Conservation (phyloP, 1,140 invertebrate genomes). For the Cherax destructor region DNA sequence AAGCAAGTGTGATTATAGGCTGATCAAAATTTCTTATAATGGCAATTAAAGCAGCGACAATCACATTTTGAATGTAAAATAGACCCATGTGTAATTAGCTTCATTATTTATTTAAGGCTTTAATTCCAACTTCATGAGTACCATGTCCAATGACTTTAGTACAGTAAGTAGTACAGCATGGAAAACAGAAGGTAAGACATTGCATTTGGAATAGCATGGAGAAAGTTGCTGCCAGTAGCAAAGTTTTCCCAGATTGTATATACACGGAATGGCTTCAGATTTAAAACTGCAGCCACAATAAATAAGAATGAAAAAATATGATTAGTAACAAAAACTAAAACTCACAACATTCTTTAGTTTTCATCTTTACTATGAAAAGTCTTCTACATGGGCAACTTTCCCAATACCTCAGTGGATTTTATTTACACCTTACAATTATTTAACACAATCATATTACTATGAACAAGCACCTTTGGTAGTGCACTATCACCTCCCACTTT, state of each 20-base stretch:
- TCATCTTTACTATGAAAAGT: not conserved
- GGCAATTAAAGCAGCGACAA: not conserved
- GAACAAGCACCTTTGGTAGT: constrained; percentile 28
- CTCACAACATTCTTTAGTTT: constrained; percentile 8
- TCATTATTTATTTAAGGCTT: constrained; percentile 34
- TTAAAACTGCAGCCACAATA: not conserved
- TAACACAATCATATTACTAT: constrained; percentile 32
- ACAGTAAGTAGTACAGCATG: not conserved
- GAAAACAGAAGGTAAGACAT: constrained; percentile 15
- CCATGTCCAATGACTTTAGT: not conserved
- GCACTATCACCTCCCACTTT: constrained; percentile 10
- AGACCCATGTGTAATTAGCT: constrained; percentile 18
- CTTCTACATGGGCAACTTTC: constrained; percentile 26
- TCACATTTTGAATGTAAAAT: not conserved
- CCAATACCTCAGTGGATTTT: constrained; percentile 35
- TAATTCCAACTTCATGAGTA: constrained; percentile 1
- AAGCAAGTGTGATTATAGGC: no score
- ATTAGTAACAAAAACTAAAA: not conserved
- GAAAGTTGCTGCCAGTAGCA: constrained; percentile 17
- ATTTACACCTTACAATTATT: constrained; percentile 31
- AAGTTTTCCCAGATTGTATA: not conserved
- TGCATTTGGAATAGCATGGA: constrained; percentile 30
- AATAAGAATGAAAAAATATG: constrained; percentile 36
- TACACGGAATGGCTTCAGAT: not conserved
- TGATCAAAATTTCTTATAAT: not conserved